Conservation (phyloP, 2,113 vertebrate genomes). For the Xyliphius kryptos region DNA sequence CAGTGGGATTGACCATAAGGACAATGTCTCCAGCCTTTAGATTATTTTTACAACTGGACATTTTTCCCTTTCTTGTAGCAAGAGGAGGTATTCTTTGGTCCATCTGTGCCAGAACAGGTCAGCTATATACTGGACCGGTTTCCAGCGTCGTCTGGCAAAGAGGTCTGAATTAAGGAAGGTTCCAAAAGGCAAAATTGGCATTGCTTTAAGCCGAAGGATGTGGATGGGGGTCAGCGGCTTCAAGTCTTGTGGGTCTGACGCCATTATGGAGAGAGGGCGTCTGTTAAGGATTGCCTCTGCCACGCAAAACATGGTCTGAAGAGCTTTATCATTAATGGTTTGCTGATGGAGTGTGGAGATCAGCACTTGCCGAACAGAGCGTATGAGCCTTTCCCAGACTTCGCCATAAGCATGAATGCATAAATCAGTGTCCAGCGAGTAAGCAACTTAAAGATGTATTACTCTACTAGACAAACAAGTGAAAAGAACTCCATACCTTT, state of each 20-base stretch:
- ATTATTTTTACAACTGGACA: conserved; percentile 14
- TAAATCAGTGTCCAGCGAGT: background rate
- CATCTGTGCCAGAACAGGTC: conserved; percentile 22
- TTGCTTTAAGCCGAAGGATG: conserved; percentile 11
- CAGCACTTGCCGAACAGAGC: background rate
- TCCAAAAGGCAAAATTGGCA: conserved; percentile 14
- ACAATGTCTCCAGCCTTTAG: conserved; percentile 19
- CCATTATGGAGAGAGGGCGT: conserved; percentile 11
- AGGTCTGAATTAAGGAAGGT: conserved; percentile 9
- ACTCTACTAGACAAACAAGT: conserved; percentile 16
- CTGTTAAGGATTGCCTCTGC: conserved; percentile 20
- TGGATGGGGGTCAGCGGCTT: conserved; percentile 22
- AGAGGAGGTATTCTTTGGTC: conserved; percentile 10
- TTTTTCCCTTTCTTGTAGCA: conserved; percentile 23
- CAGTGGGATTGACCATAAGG: conserved; percentile 17
- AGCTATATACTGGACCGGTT: conserved; percentile 23
- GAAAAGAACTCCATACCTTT: conserved; percentile 14
- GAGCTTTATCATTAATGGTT: conserved; percentile 19
- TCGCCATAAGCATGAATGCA: conserved; percentile 4
- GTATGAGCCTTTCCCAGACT: background rate
- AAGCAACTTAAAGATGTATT: background rate
- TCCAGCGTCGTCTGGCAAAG: conserved; percentile 12
- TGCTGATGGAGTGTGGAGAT: background rate
- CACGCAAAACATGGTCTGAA: conserved; percentile 32
- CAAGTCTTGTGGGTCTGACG: conserved; percentile 22